phyloP scores from a whole-genome alignment of 2,888 invertebrate species.

The Metellina segmentata region DNA sequence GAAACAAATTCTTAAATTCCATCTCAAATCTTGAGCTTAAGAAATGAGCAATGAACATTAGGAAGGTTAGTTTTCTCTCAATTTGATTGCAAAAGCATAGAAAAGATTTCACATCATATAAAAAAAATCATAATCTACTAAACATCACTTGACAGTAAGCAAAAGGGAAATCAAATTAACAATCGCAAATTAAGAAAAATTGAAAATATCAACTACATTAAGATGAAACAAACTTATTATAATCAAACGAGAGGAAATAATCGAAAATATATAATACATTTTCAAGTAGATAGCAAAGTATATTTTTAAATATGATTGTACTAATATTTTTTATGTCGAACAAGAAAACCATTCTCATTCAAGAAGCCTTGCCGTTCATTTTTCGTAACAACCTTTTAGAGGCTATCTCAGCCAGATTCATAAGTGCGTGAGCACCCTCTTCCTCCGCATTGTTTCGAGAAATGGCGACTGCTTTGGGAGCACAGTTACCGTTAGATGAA shows the following conservation, averaged over 20 bases:
- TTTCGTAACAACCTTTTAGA: slow-evolving; percentile 60
- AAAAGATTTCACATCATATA: background rate
- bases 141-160: background rate
- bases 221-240: background rate
- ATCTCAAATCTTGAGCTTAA: slow-evolving; percentile 37
- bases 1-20: background rate
- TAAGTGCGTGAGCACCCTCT: slow-evolving; percentile 73
- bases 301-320: slow-evolving; percentile 65
- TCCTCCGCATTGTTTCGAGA: slow-evolving; percentile 52
- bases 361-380: slow-evolving; percentile 34
- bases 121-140: background rate
- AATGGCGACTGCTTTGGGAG: slow-evolving; percentile 14
- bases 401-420: slow-evolving; percentile 76
- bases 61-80: slow-evolving; percentile 51
- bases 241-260: background rate
- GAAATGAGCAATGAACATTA: slow-evolving; percentile 45
- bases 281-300: slow-evolving; percentile 11
- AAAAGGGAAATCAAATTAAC: background rate
- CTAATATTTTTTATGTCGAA: slow-evolving; percentile 5
- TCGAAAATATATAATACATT: background rate
- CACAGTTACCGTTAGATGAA: background rate
- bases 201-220: background rate
- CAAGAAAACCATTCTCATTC: slow-evolving; percentile 13
- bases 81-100: slow-evolving; percentile 39
- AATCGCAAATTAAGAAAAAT: background rate